Evolutionary conservation across 2,113 vertebrate genomes (phyloP).

Genomic region (Hemicordylus capensis): DNA sequence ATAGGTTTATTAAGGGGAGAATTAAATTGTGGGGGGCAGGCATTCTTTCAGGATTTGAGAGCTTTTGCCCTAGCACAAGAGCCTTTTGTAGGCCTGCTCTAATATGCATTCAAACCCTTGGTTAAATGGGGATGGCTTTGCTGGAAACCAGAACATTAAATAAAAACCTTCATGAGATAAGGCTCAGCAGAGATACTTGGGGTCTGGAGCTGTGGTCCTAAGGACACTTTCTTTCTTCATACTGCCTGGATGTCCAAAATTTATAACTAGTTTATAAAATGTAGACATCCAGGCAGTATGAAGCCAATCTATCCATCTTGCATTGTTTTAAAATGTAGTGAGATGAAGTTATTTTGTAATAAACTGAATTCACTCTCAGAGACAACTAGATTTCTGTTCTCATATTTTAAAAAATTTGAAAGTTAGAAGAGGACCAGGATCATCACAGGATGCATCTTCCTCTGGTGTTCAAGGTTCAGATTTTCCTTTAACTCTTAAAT

Average conservation of each 20-base stretch:
- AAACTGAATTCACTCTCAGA: background rate
- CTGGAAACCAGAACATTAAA: background rate
- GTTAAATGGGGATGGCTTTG: slow-evolving; percentile 10
- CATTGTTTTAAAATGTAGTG: background rate
- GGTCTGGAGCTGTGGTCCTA: background rate
- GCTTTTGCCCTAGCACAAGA: slow-evolving; percentile 4
- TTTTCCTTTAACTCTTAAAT: background rate
- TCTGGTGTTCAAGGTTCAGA: background rate
- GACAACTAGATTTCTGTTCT: background rate
- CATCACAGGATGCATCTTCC: background rate
- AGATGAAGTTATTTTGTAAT: background rate
- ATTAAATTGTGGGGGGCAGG: slow-evolving; percentile 4
- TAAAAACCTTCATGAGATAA: background rate
- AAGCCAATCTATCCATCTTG: background rate
- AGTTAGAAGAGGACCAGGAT: background rate
- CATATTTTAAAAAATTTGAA: background rate
- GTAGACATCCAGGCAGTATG: background rate
- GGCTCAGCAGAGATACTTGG: background rate
- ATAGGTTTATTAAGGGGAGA: slow-evolving; percentile 16
- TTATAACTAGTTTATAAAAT: background rate
- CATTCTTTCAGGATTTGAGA: slow-evolving; percentile 23
- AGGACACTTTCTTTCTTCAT: background rate
- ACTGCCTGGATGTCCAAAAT: too few species aligned
- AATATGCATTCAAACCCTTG: background rate
- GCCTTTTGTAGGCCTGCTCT: background rate